Conservation (phyloP, 2,113 vertebrate genomes). For the Varanus komodoensis region DNA sequence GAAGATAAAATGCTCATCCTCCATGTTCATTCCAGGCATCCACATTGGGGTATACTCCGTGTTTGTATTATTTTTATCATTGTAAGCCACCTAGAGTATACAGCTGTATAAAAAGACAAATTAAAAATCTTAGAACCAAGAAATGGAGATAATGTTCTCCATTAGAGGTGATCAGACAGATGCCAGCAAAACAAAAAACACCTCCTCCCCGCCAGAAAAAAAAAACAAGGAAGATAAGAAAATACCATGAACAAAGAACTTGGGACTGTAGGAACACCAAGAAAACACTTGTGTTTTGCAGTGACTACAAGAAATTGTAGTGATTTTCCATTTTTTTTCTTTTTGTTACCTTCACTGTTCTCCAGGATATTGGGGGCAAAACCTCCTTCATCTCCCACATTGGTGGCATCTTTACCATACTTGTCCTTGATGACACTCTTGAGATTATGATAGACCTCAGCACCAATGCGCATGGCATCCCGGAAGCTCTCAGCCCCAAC, state of each 20-base stretch:
- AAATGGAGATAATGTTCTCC: neutral
- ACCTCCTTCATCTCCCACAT: slow-evolving; percentile 92
- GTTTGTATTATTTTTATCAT: neutral
- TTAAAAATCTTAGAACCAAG: neutral
- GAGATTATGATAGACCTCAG: slow-evolving; percentile 93
- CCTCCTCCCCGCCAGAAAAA: too few relatives aligned
- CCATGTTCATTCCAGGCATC: too few relatives aligned
- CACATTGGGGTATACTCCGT: too few relatives aligned
- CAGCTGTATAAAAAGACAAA: neutral
- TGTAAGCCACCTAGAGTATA: neutral
- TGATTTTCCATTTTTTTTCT: neutral
- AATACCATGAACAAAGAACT: neutral
- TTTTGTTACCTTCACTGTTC: slow-evolving; percentile 90
- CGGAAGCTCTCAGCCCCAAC: slow-evolving; percentile 93
- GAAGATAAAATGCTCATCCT: too few relatives aligned
- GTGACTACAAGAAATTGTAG: neutral
- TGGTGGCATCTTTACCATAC: slow-evolving; percentile 93
- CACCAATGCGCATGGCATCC: slow-evolving; percentile 89
- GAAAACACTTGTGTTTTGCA: neutral
- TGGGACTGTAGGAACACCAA: neutral
- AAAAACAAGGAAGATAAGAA: neutral
- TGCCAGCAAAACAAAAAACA: neutral
- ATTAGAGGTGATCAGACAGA: too few relatives aligned
- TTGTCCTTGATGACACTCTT: slow-evolving; percentile 92
- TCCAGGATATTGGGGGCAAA: slow-evolving; percentile 94